Evolutionary conservation across 2,888 invertebrate genomes (phyloP), one percentile per base, ranked within the genome.

Genomic region (Dascillus cervinus): DNA sequence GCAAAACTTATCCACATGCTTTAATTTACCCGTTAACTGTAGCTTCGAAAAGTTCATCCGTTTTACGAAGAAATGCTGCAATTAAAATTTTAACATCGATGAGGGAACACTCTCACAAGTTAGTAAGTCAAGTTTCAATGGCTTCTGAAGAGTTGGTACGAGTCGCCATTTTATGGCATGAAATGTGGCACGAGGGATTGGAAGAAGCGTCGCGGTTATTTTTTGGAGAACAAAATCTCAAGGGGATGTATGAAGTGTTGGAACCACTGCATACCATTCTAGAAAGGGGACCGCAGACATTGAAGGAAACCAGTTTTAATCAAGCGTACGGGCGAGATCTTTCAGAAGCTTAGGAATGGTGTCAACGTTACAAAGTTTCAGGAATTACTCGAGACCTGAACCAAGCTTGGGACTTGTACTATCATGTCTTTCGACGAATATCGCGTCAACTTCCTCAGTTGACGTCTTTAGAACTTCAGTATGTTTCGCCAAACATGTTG

Each of bases 341-440:
- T 37, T 81, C 78, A 50, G 95, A 97, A 57, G 98, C 98, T 0
- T 82, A 86, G 49, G 92, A 94, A 52, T 96, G 92, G 88, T 98
- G 97, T 59, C 81, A 86, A 54, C 77, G 90, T 50, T 97, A 84
- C 60, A 84, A 81, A 65, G 72, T 73, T 12, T 86, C 91, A 0
- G 80, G 84, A 1, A 83, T 85, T 48, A 80, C 86, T 3, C 80
- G 92, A 46, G 97, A 99, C 56, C 66, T 99, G 44, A 95, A 94
- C 60, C 94, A 94, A 60, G 98, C 98, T 2, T 99, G 98, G 98
- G 97, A 99, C 61, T 73, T 96, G 19, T 99, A 99, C 67, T 99
- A 98, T 67, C 91, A 95, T 61, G 96, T 98, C 29, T 98, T 98
- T 68, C 77, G 96, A 13, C 79, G 94, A 49, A 97, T 98, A 59